Conservation (phyloP, 2,888 invertebrate species). For the Caenorhabditis sinica region DNA sequence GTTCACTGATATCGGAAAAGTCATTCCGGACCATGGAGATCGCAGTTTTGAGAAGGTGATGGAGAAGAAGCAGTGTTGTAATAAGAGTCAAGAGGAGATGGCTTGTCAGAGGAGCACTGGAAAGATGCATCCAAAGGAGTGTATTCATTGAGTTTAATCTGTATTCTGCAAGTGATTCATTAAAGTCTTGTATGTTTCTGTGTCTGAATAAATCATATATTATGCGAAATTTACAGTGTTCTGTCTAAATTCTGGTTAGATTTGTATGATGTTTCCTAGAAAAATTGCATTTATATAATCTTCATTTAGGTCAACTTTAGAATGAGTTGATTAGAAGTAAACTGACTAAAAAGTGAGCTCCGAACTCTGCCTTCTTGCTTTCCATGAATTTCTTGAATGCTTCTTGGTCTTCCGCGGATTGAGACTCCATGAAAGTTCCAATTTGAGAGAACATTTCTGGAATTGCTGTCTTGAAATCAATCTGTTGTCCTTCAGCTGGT, state of each 20-base stretch:
- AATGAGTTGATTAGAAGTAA: no score
- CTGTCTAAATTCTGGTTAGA: no score
- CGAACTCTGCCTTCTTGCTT: not conserved
- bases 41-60: not conserved
- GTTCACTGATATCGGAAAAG: not conserved
- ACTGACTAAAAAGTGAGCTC: no score
- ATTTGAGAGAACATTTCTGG: not conserved
- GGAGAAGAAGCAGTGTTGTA: not conserved
- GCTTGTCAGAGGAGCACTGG: not conserved
- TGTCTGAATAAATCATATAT: no score
- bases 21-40: conserved; percentile 3
- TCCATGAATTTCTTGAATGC: not conserved
- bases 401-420: not conserved
- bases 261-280: no score
- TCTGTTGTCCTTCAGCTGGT: no score
- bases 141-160: not conserved
- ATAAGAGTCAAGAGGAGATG: not conserved
- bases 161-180: no score
- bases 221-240: no score
- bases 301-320: no score
- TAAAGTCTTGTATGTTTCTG: no score
- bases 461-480: no score
- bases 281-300: no score
- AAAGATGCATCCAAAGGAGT: not conserved
- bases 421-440: not conserved